Evolutionary conservation across 2,888 invertebrate species (phyloP), one percentile per base, ranked within the genome.

Genomic region (Acanthoscelides obtectus): DNA sequence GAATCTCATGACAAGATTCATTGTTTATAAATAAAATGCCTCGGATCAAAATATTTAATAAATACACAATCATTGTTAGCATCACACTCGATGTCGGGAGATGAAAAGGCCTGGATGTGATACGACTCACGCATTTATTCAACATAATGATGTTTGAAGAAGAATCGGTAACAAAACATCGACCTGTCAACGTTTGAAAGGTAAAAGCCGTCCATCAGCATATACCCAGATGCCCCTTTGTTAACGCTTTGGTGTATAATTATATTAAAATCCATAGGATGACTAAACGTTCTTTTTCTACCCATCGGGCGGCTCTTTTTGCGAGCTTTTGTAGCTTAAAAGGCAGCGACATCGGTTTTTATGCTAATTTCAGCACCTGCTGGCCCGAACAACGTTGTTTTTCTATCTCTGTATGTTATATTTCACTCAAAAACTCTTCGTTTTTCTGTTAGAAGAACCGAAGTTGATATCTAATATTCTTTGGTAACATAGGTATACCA

Each of bases 141-240:
- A 79, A 79, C 78, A 79, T 79, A 80, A 79, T 80, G 79, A 79
- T 80, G 78, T 80, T 79, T 75, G 77, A 79, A 77, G 78, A 78
- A 81, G 80, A 81, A 80, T 80, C 78, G 75, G 74, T 75, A 76
- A 80, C 75, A 74, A 71, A 74, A 73, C 72, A 77, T 79, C 78
- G 77, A 75, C 74, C 81, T 80, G 80, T 81, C 80, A 81, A 78
- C 79, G 77, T 79, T 75, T 19, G 17, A 79, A 74, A 80, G 78
- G 76, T 72, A 78, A 80, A 78, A 73, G 66, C 71, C 71, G 73
- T 75, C 75, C 72, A 71, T 75, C 75, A 75, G 73, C 79, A 79
- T 75, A 73, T 72, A 74, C 72, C 75, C 71, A 73, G 73, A 72
- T 71, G 69, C 73, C 70, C 75, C 75, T 77, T 75, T 66, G 66